These are phyloP conservation scores for Myripristis murdjan DNA, from an alignment of 2,797 vertebrate genomes.

Conservation along the genomic window DNA sequence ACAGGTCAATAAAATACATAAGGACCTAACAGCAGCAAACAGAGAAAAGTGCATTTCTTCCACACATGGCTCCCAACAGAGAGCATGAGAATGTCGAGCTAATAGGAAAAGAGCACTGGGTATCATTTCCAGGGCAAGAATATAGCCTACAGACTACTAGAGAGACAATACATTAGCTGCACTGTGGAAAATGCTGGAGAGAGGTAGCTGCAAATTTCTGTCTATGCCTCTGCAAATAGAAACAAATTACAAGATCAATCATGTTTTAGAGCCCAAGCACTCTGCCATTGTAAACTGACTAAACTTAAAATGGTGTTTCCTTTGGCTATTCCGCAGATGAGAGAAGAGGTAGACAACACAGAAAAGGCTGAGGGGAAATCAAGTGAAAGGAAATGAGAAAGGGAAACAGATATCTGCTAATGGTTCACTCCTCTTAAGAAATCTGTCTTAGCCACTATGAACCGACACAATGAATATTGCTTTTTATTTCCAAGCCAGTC, in stretches of 20 bases:
- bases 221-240: conserved; percentile 1
- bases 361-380: neutral
- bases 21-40: too few species aligned
- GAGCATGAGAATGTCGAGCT: too few species aligned
- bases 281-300: neutral
- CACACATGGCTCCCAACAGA: neutral
- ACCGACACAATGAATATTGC: too few species aligned
- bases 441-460: too few species aligned
- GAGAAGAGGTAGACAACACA: neutral
- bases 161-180: too few species aligned
- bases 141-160: too few species aligned
- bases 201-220: neutral
- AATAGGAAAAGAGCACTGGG: neutral
- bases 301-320: neutral
- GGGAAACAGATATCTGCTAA: too few species aligned
- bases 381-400: too few species aligned
- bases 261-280: neutral
- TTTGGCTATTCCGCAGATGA: neutral
- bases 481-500: too few species aligned
- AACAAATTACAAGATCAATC: conserved; percentile 12
- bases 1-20: too few species aligned
- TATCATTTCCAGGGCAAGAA: neutral
- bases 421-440: too few species aligned
- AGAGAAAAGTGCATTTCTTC: neutral
- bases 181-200: too few species aligned